Evolutionary conservation across 2,888 invertebrate species (phyloP).

Genomic region (Hylaea fasciaria): DNA sequence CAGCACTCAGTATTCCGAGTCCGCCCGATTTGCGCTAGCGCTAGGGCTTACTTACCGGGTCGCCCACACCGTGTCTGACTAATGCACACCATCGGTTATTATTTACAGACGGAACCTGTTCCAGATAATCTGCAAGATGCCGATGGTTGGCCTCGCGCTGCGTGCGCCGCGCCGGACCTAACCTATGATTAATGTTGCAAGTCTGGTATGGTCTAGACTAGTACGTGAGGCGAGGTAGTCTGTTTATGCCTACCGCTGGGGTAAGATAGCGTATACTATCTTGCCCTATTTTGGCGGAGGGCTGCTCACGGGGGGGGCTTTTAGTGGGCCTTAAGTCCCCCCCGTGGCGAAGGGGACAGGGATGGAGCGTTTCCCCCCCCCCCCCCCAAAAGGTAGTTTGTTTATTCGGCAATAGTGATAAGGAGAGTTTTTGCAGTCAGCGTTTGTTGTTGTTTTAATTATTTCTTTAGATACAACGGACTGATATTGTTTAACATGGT

Average conservation of each 20-base stretch:
- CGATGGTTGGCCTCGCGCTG: constrained; percentile 31
- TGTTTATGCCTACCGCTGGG: constrained; percentile 12
- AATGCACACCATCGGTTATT: constrained; percentile 72
- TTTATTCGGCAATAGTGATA: background rate
- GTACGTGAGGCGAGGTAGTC: constrained; percentile 6
- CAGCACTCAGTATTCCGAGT: constrained; percentile 4
- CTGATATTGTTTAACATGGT: too few species aligned
- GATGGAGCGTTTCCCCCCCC: too few species aligned
- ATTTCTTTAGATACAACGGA: too few species aligned
- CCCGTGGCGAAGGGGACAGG: too few species aligned
- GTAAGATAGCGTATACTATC: too few species aligned
- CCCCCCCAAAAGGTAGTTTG: constrained; percentile 6
- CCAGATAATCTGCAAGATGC: constrained; percentile 46
- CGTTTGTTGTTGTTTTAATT: too few species aligned
- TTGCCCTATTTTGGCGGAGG: too few species aligned
- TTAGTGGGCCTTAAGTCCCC: too few species aligned
- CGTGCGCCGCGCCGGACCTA: constrained; percentile 26
- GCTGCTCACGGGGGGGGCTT: too few species aligned
- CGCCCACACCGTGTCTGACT: constrained; percentile 68
- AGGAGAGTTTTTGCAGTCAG: too few species aligned
- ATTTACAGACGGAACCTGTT: constrained; percentile 61
- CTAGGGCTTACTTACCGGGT: constrained; percentile 39
- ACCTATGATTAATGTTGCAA: constrained; percentile 26
- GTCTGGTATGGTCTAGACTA: constrained; percentile 7
- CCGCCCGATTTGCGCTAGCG: constrained; percentile 29